Percentiles rank a stretch among this genome's conserved stretches.
phyloP scores from a whole-genome alignment of 2,113 vertebrate species.

The Silurus asotus region DNA sequence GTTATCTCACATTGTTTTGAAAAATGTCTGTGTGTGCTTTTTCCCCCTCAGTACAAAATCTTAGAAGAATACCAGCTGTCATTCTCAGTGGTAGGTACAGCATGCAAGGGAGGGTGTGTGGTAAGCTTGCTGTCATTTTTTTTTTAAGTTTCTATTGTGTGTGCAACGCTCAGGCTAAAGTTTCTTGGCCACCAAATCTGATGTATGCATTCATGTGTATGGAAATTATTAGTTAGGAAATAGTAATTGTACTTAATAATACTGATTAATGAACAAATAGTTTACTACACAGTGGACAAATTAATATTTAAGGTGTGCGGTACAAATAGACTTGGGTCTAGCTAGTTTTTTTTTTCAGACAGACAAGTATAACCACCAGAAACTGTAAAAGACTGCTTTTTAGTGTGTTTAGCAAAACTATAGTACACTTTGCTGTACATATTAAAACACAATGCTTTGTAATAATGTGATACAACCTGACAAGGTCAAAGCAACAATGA shows the following conservation, averaged over 20 bases:
- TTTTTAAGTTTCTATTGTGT: constrained; percentile 47
- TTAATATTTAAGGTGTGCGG: neutral
- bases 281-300: neutral
- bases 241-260: neutral
- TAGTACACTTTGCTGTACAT: neutral
- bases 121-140: constrained; percentile 47
- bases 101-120: constrained; percentile 49
- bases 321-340: neutral
- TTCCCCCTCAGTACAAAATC: constrained; percentile 28
- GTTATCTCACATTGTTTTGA: constrained; percentile 35
- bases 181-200: constrained; percentile 52
- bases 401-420: neutral
- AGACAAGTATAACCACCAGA: neutral
- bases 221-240: neutral
- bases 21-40: constrained; percentile 20
- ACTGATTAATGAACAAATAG: neutral
- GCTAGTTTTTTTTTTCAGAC: neutral
- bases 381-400: neutral
- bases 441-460: neutral
- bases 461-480: neutral
- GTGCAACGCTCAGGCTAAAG: constrained; percentile 54
- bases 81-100: constrained; percentile 44
- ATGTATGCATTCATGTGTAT: neutral
- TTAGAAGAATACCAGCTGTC: constrained; percentile 44
- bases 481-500: neutral